Percentiles rank a stretch among this genome's conserved stretches.
Conservation (phyloP, 2,888 invertebrate species). For the Allygus modestus region DNA sequence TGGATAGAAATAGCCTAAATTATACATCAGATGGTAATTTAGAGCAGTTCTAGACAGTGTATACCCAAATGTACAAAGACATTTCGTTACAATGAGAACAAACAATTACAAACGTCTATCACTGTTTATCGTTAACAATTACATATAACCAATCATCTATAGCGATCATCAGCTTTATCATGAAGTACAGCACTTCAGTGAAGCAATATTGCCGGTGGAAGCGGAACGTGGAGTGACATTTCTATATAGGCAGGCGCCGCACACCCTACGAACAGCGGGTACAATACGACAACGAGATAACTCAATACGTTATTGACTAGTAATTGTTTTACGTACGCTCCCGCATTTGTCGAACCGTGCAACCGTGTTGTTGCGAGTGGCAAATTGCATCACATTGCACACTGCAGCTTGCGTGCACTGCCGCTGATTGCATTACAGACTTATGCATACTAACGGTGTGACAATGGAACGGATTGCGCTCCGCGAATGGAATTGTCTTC, state of each 20-base stretch:
- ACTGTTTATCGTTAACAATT: too few species aligned
- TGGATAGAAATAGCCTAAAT: too few species aligned
- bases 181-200: neutral
- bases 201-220: conserved; percentile 3
- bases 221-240: conserved; percentile 9
- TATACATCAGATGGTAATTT: too few species aligned
- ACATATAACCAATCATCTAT: too few species aligned
- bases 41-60: too few species aligned
- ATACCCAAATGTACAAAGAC: too few species aligned
- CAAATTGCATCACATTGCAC: neutral
- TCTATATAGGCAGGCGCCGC: neutral
- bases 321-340: conserved; percentile 31
- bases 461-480: conserved; percentile 22
- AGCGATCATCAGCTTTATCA: too few species aligned
- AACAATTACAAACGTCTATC: too few species aligned
- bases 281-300: neutral
- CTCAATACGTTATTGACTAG: conserved; percentile 24
- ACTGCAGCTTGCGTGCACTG: neutral
- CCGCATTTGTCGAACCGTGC: conserved; percentile 10
- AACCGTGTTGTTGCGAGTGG: neutral
- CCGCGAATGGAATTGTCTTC: conserved; percentile 21
- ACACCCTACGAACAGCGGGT: neutral
- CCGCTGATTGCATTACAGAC: neutral
- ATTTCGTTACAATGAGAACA: too few species aligned
- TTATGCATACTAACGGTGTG: conserved; percentile 33